A percentile compares a stretch with the other conserved stretches of the same genome.
These are phyloP conservation scores for Slavum lentiscoides DNA, from an alignment of 2,888 invertebrate species.

Conservation along the genomic window DNA sequence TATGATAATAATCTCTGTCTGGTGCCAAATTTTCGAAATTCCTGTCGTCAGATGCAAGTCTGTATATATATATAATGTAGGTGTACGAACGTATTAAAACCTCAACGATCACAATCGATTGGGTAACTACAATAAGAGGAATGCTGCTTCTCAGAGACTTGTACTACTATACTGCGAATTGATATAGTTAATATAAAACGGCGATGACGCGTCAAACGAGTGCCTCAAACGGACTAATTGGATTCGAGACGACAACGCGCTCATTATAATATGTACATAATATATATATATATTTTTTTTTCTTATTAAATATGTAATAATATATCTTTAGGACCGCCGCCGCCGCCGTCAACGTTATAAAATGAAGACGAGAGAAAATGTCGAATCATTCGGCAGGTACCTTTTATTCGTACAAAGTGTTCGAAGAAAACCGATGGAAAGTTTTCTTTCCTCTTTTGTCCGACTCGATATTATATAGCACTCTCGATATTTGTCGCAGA, in stretches of 20 bases:
- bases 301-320: too few species aligned
- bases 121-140: too few species aligned
- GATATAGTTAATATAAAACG: too few species aligned
- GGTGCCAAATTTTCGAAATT: neutral
- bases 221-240: too few species aligned
- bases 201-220: too few species aligned
- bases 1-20: too few species aligned
- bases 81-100: neutral
- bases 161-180: neutral
- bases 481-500: neutral
- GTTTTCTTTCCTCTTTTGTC: neutral
- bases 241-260: too few species aligned
- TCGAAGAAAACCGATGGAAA: neutral
- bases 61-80: neutral
- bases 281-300: too few species aligned
- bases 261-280: too few species aligned
- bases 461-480: neutral
- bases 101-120: too few species aligned
- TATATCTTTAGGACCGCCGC: neutral
- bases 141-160: neutral
- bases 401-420: too few species aligned
- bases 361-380: neutral
- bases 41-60: neutral
- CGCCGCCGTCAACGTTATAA: too few species aligned
- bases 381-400: neutral